Evolutionary conservation across 2,797 vertebrate genomes (phyloP), one percentile per base, ranked within the genome.

Genomic region (Amblyraja radiata): DNA sequence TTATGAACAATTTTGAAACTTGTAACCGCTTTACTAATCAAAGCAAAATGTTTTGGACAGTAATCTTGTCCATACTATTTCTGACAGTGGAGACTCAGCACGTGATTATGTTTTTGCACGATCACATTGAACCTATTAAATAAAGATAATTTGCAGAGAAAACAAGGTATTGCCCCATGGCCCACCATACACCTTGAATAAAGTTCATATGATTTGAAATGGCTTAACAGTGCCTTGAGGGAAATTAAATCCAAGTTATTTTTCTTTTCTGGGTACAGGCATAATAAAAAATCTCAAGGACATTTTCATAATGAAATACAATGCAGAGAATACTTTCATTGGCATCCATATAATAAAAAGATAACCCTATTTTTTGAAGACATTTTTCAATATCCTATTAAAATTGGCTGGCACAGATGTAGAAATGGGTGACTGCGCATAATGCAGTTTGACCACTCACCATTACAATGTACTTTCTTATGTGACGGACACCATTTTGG

Each of bases 71-170:
- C 71, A 4, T 23, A 36, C 1, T 36, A 11, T 36, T 36, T 36
- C 77, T 3, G 18, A 13, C 77, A 78, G n/a, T 32, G n/a, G 77
- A n/a, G 32, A 78, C 32, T 78, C 32, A 78, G 2, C 32, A 21
- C 21, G 39, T 61, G 81, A 54, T 46, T 58, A 84, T 8, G 61
- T 21, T 46, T 46, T 6, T 84, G 80, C 39, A 18, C 79, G 18
- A 39, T 32, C 39, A 39, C 46, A 84, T 4, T 83, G 80, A 83
- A 83, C 8, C 46, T 23, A 83, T 58, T 11, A 84, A 84, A 28
- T 84, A 54, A 84, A 84, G 54, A 54, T 54, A 84, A 84, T 46
- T 84, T 84, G 81, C 54, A 28, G 81, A 84, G 81, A 84, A 84
- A 58, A 84, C 21, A 84, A 54, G 84, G 11, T 54, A 84, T 54